Evolutionary conservation across 2,888 invertebrate genomes (phyloP).

Genomic region (Callyntrura guangdongensis): DNA sequence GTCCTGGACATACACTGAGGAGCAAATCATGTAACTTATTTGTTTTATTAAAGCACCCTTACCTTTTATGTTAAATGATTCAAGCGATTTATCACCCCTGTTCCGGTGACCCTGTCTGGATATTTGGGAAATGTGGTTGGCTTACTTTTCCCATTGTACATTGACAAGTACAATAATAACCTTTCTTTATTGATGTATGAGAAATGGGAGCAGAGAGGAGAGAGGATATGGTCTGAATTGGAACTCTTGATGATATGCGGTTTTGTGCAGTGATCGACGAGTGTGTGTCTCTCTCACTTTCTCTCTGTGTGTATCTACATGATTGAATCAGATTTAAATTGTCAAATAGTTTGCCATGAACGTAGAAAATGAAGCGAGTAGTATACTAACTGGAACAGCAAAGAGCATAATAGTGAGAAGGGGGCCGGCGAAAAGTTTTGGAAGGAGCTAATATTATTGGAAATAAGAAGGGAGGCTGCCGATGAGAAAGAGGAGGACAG

Average conservation of each 20-base stretch:
- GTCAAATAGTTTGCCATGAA: slow-evolving; percentile 29
- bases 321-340: slow-evolving; percentile 75
- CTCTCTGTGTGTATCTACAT: slow-evolving; percentile 30
- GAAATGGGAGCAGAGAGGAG: not conserved
- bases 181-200: not conserved
- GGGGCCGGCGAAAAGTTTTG: not conserved
- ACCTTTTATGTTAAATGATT: too few relatives aligned
- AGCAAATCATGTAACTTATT: too few relatives aligned
- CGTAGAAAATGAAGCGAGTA: not conserved
- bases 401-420: not conserved
- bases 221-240: not conserved
- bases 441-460: not conserved
- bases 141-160: too few relatives aligned
- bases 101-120: too few relatives aligned
- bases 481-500: slow-evolving; percentile 37
- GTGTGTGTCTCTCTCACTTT: too few relatives aligned
- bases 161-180: too few relatives aligned
- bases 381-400: not conserved
- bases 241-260: not conserved
- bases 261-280: not conserved
- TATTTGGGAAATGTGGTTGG: too few relatives aligned
- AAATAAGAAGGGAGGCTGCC: slow-evolving; percentile 9
- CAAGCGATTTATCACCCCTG: too few relatives aligned
- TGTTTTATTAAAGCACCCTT: too few relatives aligned
- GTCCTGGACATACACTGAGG: too few relatives aligned